Conservation (phyloP, 30 jellyfish, hydroid and myxozoan species). For the Morbakka virulenta region DNA sequence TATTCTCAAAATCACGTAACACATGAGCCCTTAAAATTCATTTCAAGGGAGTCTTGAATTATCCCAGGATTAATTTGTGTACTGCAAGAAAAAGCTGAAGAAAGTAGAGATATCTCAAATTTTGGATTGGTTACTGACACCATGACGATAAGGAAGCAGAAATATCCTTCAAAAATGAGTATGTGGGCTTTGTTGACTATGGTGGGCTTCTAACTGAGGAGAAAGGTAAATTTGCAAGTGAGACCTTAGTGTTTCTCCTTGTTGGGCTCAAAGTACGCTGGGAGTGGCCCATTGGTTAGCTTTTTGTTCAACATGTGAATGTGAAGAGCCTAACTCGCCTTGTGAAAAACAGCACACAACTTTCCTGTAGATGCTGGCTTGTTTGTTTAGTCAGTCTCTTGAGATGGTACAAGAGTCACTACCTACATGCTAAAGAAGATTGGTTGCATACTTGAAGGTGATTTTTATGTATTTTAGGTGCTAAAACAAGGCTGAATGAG, state of each 20-base stretch:
- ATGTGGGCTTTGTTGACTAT: conserved; percentile 31
- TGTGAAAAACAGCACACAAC: neutral
- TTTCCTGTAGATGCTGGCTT: conserved; percentile 30
- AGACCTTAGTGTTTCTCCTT: conserved; percentile 21
- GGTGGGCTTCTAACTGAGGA: conserved; percentile 2
- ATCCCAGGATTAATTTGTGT: neutral
- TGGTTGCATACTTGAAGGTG: no score
- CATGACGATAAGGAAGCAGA: conserved; percentile 46
- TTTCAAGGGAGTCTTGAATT: conserved; percentile 36
- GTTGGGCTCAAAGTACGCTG: conserved; percentile 12
- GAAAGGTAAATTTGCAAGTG: neutral
- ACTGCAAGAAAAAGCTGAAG: neutral
- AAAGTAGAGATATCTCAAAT: conserved; percentile 1
- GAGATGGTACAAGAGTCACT: conserved; percentile 36
- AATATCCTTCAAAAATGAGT: neutral
- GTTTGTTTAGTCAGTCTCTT: conserved; percentile 17
- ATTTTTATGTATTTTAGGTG: no score
- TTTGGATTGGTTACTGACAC: conserved; percentile 31
- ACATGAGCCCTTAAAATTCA: no score
- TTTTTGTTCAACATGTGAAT: conserved; percentile 8
- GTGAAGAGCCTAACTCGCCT: conserved; percentile 8
- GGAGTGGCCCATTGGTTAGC: conserved; percentile 29
- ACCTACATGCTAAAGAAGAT: neutral
- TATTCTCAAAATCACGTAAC: no score
- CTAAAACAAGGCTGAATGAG: no score